Evolutionary conservation across 2,797 vertebrate genomes (phyloP).

Genomic region (Adelosebastes latens): DNA sequence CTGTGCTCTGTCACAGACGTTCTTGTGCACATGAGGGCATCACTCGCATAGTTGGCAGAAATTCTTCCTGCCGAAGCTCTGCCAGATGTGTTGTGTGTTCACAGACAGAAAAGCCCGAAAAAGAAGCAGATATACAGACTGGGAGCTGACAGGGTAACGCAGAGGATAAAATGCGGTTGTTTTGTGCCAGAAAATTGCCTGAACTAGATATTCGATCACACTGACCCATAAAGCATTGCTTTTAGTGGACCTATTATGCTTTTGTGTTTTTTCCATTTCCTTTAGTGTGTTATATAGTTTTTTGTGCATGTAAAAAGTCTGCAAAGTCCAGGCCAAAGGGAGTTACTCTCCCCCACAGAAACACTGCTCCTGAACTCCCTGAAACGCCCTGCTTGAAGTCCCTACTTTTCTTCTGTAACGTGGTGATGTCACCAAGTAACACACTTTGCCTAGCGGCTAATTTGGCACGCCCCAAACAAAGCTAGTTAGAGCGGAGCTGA

Average conservation of each 20-base stretch:
- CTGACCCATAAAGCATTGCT: not conserved
- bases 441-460: too few relatives aligned
- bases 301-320: too few relatives aligned
- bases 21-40: slow-evolving; percentile 10
- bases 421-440: too few relatives aligned
- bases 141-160: not conserved
- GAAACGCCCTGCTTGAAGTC: too few relatives aligned
- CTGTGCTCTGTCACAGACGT: not conserved
- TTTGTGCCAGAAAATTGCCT: not conserved
- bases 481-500: too few relatives aligned
- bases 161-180: not conserved
- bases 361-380: too few relatives aligned
- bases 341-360: too few relatives aligned
- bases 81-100: slow-evolving; percentile 37
- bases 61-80: not conserved
- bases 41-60: slow-evolving; percentile 1
- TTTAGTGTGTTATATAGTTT: too few relatives aligned
- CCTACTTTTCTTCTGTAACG: too few relatives aligned
- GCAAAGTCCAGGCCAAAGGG: too few relatives aligned
- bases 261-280: too few relatives aligned
- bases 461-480: too few relatives aligned
- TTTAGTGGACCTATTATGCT: not conserved
- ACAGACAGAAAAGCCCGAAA: slow-evolving; percentile 2
- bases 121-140: not conserved
- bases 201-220: not conserved